phyloP scores from a whole-genome alignment of 2,113 vertebrate species.

The Oxyruncus cristatus region DNA sequence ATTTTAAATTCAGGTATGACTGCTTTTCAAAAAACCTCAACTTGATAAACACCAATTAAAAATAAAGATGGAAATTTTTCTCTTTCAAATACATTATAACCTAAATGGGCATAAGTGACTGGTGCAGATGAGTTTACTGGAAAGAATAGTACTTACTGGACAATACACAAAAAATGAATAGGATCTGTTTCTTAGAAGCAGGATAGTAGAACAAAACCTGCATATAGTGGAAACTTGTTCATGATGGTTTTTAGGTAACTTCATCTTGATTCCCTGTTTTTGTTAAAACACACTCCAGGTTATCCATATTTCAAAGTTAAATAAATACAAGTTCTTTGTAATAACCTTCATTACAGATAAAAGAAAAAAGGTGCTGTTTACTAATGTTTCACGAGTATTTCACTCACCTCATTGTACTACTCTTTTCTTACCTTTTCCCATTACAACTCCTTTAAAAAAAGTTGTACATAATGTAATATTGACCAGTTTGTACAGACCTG shows the following conservation, averaged over 20 bases:
- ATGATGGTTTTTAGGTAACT: neutral
- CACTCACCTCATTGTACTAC: neutral
- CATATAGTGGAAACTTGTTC: neutral
- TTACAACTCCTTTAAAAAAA: neutral
- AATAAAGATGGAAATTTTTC: neutral
- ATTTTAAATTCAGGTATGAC: neutral
- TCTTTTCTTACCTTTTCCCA: neutral
- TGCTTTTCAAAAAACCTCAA: neutral
- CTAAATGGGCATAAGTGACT: neutral
- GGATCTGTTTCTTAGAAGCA: neutral
- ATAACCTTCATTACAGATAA: neutral
- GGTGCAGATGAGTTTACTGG: neutral
- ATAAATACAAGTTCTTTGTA: neutral
- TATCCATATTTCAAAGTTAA: neutral
- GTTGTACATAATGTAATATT: neutral
- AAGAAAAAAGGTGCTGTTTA: neutral
- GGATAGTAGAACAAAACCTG: neutral
- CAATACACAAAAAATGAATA: neutral
- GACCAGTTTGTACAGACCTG: neutral
- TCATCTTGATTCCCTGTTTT: neutral
- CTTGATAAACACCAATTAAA: neutral
- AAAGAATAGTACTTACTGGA: neutral
- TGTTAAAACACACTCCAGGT: neutral
- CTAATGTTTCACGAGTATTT: neutral
- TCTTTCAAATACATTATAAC: neutral